Evolutionary conservation across 92 coral and sea anemone species (phyloP).

Genomic region (Meandrina meandrites): DNA sequence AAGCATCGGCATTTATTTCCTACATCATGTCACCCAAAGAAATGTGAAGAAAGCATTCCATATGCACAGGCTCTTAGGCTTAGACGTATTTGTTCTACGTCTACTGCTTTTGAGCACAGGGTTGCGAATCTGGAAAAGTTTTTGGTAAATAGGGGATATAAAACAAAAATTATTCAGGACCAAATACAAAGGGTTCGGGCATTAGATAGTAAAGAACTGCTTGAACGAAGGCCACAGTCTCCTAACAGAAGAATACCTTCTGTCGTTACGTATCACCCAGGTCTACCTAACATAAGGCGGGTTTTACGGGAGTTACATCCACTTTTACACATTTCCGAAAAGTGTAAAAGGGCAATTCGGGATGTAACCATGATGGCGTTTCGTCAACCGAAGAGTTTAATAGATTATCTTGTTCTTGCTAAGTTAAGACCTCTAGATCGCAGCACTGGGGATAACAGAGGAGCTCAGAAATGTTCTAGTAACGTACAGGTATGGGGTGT

Average conservation of each 20-base stretch:
- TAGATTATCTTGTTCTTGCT: slow-evolving; percentile 41
- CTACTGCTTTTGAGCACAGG: no score
- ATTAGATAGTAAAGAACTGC: not conserved
- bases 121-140: no score
- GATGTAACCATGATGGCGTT: slow-evolving; percentile 31
- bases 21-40: no score
- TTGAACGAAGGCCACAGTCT: not conserved
- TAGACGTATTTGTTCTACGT: no score
- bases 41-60: no score
- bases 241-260: slow-evolving; percentile 18
- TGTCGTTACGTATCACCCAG: slow-evolving; percentile 41
- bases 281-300: slow-evolving; percentile 24
- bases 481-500: no score
- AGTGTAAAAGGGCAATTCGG: slow-evolving; percentile 21
- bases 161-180: no score
- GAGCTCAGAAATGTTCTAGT: not conserved
- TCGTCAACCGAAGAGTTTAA: slow-evolving; percentile 50
- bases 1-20: no score
- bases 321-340: slow-evolving; percentile 23
- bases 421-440: slow-evolving; percentile 14
- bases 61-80: no score
- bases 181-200: no score
- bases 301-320: slow-evolving; percentile 21
- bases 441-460: not conserved
- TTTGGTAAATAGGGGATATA: no score